Evolutionary conservation across 2,888 invertebrate genomes (phyloP).

Genomic region (Eledona agricola): DNA sequence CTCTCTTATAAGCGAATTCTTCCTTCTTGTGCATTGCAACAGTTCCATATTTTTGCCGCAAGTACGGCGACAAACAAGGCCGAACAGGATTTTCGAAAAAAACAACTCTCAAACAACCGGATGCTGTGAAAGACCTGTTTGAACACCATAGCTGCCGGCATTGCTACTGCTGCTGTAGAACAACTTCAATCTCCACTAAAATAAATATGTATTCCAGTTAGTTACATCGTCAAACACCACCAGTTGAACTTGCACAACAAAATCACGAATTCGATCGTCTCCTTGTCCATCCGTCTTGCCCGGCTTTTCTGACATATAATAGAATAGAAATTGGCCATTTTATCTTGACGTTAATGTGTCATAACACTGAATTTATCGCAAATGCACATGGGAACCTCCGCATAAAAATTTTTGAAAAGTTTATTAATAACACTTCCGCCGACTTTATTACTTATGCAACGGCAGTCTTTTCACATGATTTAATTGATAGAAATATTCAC

Average conservation of each 20-base stretch:
- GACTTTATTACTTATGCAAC: too few relatives aligned
- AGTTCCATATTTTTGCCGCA: slow-evolving; percentile 2
- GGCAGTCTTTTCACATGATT: too few relatives aligned
- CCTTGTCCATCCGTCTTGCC: slow-evolving; percentile 47
- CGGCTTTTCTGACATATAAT: slow-evolving; percentile 59
- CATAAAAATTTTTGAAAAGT: too few relatives aligned
- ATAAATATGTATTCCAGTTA: slow-evolving; percentile 22
- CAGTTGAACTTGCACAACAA: slow-evolving; percentile 9
- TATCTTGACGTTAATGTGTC: slow-evolving; percentile 51
- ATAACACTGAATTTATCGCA: slow-evolving; percentile 46
- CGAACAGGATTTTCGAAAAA: slow-evolving; percentile 31
- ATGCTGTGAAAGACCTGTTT: slow-evolving; percentile 41
- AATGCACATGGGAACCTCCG: slow-evolving; percentile 37
- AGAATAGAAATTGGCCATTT: slow-evolving; percentile 60
- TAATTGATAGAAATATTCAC: too few relatives aligned
- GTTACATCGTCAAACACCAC: slow-evolving; percentile 10
- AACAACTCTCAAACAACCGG: slow-evolving; percentile 37
- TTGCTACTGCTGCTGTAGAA: slow-evolving; percentile 26
- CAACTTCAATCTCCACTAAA: slow-evolving; percentile 24
- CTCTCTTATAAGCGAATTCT: slow-evolving; percentile 13
- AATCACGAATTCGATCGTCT: too few relatives aligned
- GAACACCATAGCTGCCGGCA: slow-evolving; percentile 25
- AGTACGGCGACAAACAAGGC: slow-evolving; percentile 25
- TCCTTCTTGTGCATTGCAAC: slow-evolving; percentile 14
- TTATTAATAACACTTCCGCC: too few relatives aligned